Evolutionary conservation across 2,888 invertebrate genomes (phyloP).

Genomic region (Ophion costatus): DNA sequence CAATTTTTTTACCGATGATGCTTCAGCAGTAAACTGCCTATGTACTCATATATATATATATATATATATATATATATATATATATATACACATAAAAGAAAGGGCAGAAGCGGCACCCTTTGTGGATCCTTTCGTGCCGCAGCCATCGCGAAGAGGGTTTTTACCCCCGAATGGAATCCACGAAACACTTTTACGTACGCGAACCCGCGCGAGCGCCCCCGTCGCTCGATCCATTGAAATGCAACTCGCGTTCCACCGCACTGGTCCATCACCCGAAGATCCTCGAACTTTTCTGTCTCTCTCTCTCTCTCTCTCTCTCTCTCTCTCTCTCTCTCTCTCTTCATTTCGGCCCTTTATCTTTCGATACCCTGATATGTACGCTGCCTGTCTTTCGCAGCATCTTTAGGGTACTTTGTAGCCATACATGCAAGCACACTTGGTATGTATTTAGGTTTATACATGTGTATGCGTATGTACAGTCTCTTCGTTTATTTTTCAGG

Average conservation of each 20-base stretch:
- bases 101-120: constrained; percentile 75
- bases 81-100: neutral
- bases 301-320: constrained; percentile 43
- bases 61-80: too few species aligned
- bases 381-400: constrained; percentile 26
- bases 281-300: constrained; percentile 17
- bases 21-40: too few species aligned
- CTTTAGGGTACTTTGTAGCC: constrained; percentile 32
- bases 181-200: constrained; percentile 80
- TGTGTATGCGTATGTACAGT: constrained; percentile 25
- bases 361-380: constrained; percentile 46
- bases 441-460: constrained; percentile 2
- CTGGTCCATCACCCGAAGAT: constrained; percentile 73
- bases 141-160: constrained; percentile 77
- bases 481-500: constrained; percentile 48
- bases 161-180: constrained; percentile 79
- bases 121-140: constrained; percentile 74
- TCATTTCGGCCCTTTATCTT: constrained; percentile 36
- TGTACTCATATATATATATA: too few species aligned
- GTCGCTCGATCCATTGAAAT: constrained; percentile 76
- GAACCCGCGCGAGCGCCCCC: constrained; percentile 68
- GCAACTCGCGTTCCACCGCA: constrained; percentile 78
- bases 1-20: too few species aligned
- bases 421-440: neutral
- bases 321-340: constrained; percentile 35